phyloP scores from a whole-genome alignment of 2,797 vertebrate genomes.

The Rhadinocentrus ornatus region DNA sequence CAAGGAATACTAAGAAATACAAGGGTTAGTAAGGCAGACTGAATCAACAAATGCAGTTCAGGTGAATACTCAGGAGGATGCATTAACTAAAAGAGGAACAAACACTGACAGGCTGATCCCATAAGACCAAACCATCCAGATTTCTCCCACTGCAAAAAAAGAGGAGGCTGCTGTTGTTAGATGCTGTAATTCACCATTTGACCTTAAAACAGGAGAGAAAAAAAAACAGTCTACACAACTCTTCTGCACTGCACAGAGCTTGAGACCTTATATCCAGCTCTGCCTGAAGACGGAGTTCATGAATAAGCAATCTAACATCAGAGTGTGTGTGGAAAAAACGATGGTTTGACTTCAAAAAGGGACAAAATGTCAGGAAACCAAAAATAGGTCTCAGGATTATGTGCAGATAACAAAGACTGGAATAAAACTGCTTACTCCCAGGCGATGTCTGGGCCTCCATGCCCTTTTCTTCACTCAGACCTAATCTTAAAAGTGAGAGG shows the following conservation, averaged over 20 bases:
- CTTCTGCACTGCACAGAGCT: not conserved
- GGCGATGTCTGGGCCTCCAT: not conserved
- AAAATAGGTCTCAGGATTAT: slow-evolving; percentile 19
- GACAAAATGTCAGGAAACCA: slow-evolving; percentile 38
- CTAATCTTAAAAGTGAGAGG: not conserved
- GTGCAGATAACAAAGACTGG: slow-evolving; percentile 13
- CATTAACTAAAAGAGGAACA: slow-evolving; percentile 3
- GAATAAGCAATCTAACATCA: slow-evolving; percentile 40
- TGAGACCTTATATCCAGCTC: not conserved
- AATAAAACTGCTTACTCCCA: slow-evolving; percentile 18
- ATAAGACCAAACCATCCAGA: slow-evolving; percentile 7
- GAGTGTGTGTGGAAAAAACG: slow-evolving; percentile 19
- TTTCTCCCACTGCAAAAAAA: not conserved
- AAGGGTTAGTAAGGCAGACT: slow-evolving; percentile 10
- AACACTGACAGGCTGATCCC: slow-evolving; percentile 9
- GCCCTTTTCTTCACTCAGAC: slow-evolving; percentile 17
- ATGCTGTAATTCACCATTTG: slow-evolving; percentile 15
- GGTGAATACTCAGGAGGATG: slow-evolving; percentile 5
- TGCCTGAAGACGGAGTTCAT: slow-evolving; percentile 10
- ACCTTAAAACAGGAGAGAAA: slow-evolving; percentile 5
- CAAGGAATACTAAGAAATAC: slow-evolving; percentile 5
- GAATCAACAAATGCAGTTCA: slow-evolving; percentile 28
- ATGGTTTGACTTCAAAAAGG: slow-evolving; percentile 37
- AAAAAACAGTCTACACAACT: slow-evolving; percentile 4
- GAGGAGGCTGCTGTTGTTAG: not conserved